Conservation (phyloP, 2,888 invertebrate genomes). For the Lottia gigantea region DNA sequence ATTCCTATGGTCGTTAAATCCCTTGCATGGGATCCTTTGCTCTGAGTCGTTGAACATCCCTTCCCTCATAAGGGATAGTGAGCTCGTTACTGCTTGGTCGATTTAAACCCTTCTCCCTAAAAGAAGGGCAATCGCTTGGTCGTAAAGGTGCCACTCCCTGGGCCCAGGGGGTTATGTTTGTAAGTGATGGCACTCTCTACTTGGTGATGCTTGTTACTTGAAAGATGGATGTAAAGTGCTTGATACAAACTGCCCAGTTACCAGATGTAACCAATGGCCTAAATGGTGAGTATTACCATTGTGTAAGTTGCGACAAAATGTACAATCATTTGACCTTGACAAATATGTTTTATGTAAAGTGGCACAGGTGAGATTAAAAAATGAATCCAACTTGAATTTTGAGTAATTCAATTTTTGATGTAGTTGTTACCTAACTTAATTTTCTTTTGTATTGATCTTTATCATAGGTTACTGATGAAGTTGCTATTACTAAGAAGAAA, state of each 20-base stretch:
- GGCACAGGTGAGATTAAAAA: too few species aligned
- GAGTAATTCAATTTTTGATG: neutral
- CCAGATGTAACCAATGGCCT: neutral
- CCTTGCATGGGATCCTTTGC: neutral
- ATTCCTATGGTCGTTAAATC: neutral
- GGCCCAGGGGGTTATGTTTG: constrained; percentile 6
- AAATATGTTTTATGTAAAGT: too few species aligned
- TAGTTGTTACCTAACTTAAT: neutral
- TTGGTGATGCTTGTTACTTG: neutral
- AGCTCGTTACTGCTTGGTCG: neutral
- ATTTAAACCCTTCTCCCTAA: too few species aligned
- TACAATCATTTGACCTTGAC: neutral
- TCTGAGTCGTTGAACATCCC: neutral
- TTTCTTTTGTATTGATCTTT: neutral
- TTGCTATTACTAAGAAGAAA: neutral
- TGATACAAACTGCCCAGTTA: neutral
- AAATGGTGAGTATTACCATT: too few species aligned
- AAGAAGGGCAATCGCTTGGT: too few species aligned
- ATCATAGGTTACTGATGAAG: neutral
- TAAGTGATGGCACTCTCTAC: neutral
- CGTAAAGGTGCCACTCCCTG: neutral
- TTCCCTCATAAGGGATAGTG: neutral
- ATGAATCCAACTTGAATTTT: neutral
- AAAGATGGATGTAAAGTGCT: neutral
- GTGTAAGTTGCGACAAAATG: neutral